Conservation (phyloP, 2,113 vertebrate genomes). For the Stegostoma tigrinum region DNA sequence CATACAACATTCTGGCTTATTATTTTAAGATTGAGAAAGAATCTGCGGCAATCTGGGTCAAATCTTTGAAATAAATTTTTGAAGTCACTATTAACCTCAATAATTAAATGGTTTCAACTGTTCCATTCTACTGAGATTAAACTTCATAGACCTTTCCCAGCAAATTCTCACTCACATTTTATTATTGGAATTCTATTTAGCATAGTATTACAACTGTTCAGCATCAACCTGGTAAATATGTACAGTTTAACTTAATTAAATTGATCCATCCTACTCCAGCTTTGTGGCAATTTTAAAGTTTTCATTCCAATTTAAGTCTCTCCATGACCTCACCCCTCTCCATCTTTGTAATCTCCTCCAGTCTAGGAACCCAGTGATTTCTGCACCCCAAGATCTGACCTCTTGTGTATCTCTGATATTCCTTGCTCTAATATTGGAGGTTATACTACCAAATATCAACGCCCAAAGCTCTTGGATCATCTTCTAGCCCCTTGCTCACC, state of each 20-base stretch:
- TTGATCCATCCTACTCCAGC: neutral
- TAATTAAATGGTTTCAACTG: neutral
- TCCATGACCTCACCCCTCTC: neutral
- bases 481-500: neutral
- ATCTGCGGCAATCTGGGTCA: neutral
- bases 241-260: neutral
- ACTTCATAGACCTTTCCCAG: neutral
- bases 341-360: neutral
- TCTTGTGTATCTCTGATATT: neutral
- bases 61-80: neutral
- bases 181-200: neutral
- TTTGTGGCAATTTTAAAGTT: neutral
- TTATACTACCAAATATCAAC: neutral
- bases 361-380: neutral
- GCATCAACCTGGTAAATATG: neutral
- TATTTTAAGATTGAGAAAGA: neutral
- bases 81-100: neutral
- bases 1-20: too few relatives aligned
- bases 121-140: neutral
- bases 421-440: neutral
- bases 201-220: too few relatives aligned
- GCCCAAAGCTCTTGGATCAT: neutral
- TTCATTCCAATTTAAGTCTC: neutral
- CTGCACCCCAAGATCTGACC: neutral
- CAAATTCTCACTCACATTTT: neutral